phyloP scores from a whole-genome alignment of 2,888 invertebrate species.

The Pegoplata infirma region DNA sequence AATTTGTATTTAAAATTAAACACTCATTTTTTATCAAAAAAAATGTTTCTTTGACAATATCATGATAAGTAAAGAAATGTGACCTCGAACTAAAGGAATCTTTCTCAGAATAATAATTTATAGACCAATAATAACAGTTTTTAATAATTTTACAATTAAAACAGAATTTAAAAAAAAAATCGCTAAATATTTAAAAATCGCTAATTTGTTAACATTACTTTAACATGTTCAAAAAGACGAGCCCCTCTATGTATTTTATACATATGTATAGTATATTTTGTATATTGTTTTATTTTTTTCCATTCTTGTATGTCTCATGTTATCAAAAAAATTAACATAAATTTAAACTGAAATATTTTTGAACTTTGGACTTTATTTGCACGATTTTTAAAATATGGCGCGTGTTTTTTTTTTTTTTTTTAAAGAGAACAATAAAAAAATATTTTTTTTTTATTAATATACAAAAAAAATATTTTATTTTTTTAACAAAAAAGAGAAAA shows the following conservation, averaged over 20 bases:
- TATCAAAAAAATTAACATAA: not conserved
- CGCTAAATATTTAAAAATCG: no score
- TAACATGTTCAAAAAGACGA: slow-evolving; percentile 8
- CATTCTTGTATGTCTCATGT: slow-evolving; percentile 1
- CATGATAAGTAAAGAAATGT: no score
- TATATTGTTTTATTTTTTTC: slow-evolving; percentile 7
- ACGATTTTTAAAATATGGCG: slow-evolving; percentile 1
- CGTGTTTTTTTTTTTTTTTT: no score
- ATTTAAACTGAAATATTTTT: not conserved
- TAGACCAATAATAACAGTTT: no score
- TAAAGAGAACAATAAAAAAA: not conserved
- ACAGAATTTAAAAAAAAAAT: no score
- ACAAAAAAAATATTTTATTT: not conserved
- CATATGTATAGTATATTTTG: not conserved
- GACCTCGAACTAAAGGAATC: no score
- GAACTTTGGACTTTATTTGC: slow-evolving; percentile 26
- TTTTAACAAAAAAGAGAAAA: not conserved
- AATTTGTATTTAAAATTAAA: no score
- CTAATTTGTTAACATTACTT: not conserved
- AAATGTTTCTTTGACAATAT: no score
- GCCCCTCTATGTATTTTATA: slow-evolving; percentile 26
- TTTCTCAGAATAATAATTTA: no score
- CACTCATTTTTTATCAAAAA: no score
- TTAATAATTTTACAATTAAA: no score
- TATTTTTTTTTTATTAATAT: not conserved